Percentiles rank a stretch among this genome's conserved stretches.
These are phyloP conservation scores for Triops cancriformis DNA, from an alignment of 1,140 invertebrate species.

Conservation along the genomic window DNA sequence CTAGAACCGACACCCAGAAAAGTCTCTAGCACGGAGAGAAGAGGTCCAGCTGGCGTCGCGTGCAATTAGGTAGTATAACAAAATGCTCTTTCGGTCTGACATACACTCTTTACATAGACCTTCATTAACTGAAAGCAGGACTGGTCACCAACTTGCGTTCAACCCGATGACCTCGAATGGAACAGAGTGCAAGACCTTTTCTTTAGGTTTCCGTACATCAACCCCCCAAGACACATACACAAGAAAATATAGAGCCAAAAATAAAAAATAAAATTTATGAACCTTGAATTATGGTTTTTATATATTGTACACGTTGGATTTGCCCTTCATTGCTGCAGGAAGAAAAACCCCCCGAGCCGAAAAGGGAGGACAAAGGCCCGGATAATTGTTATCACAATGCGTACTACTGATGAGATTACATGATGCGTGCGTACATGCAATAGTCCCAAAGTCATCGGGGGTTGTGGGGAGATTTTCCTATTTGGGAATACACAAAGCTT, in stretches of 20 bases:
- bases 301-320: no score
- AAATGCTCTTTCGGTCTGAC: background rate
- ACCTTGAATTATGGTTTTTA: no score
- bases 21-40: background rate
- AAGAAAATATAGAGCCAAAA: no score
- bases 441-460: background rate
- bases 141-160: background rate
- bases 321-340: no score
- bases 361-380: background rate
- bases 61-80: conserved; percentile 7
- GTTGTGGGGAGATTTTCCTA: conserved; percentile 4
- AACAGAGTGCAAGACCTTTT: no score
- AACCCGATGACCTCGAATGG: no score
- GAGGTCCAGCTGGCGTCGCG: background rate
- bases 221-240: no score
- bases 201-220: no score
- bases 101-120: background rate
- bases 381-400: background rate
- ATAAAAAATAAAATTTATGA: no score
- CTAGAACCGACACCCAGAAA: background rate
- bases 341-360: background rate
- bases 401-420: conserved; percentile 7
- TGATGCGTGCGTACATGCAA: conserved; percentile 10
- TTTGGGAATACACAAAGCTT: background rate
- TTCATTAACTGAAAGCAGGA: background rate